phyloP scores from a whole-genome alignment of 2,797 vertebrate species.

The Borostomias antarcticus region DNA sequence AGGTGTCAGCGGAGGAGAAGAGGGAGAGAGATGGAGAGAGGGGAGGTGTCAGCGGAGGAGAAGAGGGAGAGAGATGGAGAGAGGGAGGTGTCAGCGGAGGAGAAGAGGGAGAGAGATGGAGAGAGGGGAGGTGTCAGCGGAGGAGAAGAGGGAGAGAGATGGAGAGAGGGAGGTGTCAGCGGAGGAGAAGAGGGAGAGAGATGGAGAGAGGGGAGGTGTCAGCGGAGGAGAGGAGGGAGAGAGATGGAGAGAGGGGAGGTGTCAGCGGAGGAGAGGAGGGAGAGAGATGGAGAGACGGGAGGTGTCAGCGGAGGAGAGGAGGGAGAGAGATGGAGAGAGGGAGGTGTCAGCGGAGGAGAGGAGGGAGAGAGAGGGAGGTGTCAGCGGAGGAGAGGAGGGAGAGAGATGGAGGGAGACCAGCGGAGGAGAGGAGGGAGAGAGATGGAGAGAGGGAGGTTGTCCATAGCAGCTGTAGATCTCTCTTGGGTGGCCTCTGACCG shows the following conservation, averaged over 20 bases:
- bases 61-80: constrained; percentile 14
- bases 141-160: constrained; percentile 1
- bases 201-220: constrained; percentile 15
- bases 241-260: neutral
- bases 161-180: constrained; percentile 17
- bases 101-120: constrained; percentile 8
- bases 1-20: too few relatives aligned
- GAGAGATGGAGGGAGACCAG: constrained; percentile 29
- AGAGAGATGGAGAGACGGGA: constrained; percentile 5
- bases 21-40: constrained; percentile 6
- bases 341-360: neutral
- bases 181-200: constrained; percentile 6
- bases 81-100: neutral
- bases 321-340: neutral
- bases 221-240: constrained; percentile 15
- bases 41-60: constrained; percentile 25
- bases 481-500: neutral
- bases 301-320: constrained; percentile 23
- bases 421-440: constrained; percentile 6
- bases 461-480: neutral
- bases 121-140: constrained; percentile 35
- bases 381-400: neutral
- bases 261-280: neutral
- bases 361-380: constrained; percentile 3
- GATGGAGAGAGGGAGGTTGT: constrained; percentile 20